Conservation (phyloP, 2,113 vertebrate species). For the Zapornia atra region DNA sequence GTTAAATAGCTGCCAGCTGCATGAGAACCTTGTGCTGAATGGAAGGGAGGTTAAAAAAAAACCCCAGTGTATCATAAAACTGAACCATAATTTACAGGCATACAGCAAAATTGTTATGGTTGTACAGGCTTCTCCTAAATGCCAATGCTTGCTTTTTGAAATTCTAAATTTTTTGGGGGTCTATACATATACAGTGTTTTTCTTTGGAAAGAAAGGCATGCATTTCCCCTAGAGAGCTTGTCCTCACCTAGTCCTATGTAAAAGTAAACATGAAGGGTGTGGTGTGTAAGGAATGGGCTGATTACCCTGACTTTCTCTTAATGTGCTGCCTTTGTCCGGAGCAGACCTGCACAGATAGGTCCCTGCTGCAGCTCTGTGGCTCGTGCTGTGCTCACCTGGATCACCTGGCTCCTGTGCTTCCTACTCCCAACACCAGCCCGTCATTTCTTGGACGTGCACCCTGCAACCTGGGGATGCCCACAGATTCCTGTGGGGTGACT, state of each 20-base stretch:
- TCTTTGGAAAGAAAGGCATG: background rate
- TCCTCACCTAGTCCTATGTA: fast-evolving
- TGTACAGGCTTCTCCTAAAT: background rate
- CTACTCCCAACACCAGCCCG: background rate
- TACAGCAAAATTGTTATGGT: background rate
- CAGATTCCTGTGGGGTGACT: background rate
- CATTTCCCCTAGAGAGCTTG: background rate
- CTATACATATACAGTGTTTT: background rate
- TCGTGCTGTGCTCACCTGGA: background rate
- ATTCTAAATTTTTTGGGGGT: background rate
- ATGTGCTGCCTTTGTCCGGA: background rate
- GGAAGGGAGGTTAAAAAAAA: background rate
- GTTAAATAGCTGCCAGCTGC: background rate
- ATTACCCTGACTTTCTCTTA: background rate
- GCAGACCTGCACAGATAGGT: background rate
- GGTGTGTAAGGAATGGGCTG: background rate
- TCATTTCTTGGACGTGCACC: background rate
- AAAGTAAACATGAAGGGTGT: background rate
- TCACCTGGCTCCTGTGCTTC: background rate
- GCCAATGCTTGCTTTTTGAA: background rate
- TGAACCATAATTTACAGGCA: background rate
- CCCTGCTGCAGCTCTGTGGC: background rate
- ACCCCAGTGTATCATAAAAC: background rate
- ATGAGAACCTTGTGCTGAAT: background rate
- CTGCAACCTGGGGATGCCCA: background rate